phyloP scores from a whole-genome alignment of 2,113 vertebrate genomes.

The Poecile atricapillus region DNA sequence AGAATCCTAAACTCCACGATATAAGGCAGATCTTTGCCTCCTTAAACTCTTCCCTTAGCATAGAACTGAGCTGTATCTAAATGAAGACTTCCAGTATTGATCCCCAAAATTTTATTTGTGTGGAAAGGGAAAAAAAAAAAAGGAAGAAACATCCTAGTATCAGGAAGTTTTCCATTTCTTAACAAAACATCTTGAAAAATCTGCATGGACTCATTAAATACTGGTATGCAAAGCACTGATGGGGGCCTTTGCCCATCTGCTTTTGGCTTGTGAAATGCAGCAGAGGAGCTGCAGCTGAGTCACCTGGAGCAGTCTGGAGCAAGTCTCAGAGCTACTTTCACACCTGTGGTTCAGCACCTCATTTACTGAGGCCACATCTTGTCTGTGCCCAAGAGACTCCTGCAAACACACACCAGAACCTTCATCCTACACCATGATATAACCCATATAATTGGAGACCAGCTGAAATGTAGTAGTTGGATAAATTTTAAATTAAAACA shows the following conservation, averaged over 20 bases:
- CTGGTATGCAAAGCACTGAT: neutral
- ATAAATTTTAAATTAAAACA: neutral
- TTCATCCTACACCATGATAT: neutral
- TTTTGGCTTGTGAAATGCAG: neutral
- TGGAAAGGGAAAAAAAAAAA: neutral
- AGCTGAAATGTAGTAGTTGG: neutral
- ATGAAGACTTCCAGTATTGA: neutral
- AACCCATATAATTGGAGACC: neutral
- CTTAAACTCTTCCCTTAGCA: neutral
- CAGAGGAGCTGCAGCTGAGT: neutral
- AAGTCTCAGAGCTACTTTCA: neutral
- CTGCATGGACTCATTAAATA: neutral
- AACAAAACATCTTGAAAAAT: neutral
- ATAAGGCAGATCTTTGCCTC: neutral
- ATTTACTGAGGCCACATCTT: neutral
- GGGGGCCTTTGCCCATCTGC: neutral
- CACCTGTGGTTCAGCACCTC: neutral
- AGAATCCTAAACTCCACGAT: neutral
- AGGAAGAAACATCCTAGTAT: neutral
- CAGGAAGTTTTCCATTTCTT: neutral
- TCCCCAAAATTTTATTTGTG: neutral
- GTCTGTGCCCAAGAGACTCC: neutral
- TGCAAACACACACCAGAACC: neutral
- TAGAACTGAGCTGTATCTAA: neutral
- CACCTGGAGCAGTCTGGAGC: neutral